phyloP scores from a whole-genome alignment of 2,797 vertebrate genomes.

The Numenius phaeopus region DNA sequence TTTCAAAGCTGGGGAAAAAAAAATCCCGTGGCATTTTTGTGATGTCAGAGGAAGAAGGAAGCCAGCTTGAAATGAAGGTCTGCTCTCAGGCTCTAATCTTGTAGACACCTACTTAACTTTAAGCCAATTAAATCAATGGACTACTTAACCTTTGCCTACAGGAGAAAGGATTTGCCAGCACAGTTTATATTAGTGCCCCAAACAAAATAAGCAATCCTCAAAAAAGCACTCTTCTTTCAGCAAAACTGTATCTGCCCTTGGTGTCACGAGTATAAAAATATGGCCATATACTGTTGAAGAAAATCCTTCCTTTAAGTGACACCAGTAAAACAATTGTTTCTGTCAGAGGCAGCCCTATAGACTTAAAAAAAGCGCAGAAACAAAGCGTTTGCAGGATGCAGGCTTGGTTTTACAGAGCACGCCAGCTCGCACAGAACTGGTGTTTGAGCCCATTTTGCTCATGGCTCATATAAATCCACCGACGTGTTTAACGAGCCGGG shows the following conservation, averaged over 20 bases:
- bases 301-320: conserved; percentile 2
- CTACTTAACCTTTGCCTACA: conserved; percentile 74
- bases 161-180: conserved; percentile 71
- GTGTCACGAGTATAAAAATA: not conserved
- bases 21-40: not conserved
- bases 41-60: conserved; percentile 71
- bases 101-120: conserved; percentile 74
- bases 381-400: not conserved
- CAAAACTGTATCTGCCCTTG: conserved; percentile 32
- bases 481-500: fast-evolving
- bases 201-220: conserved; percentile 69
- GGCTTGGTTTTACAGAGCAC: not conserved
- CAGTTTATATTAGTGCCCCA: conserved; percentile 72
- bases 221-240: conserved; percentile 67
- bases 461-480: not conserved
- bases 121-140: conserved; percentile 73
- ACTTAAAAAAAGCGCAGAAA: not conserved
- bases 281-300: not conserved
- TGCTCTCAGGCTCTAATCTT: conserved; percentile 61
- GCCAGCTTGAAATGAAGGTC: conserved; percentile 62
- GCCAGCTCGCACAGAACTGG: not conserved
- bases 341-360: not conserved
- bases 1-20: conserved; percentile 50
- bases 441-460: not conserved
- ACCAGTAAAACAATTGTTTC: not conserved